phyloP scores from a whole-genome alignment of 2,888 invertebrate genomes.

The Parasteatoda lunata region DNA sequence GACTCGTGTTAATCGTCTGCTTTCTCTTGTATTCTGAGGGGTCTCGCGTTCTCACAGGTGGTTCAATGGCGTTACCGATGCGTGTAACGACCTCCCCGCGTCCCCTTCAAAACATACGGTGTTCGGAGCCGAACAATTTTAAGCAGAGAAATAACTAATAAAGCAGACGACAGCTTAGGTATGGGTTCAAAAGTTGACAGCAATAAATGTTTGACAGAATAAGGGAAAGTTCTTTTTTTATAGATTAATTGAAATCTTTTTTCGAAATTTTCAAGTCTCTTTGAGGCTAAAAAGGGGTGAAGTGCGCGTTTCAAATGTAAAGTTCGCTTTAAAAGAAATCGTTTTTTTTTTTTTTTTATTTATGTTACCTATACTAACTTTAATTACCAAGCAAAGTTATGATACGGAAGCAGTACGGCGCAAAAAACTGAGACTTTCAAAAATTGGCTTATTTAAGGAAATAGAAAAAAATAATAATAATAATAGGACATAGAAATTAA shows the following conservation, averaged over 20 bases:
- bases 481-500: no score
- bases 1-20: constrained; percentile 2
- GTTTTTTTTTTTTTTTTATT: no score
- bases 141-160: constrained; percentile 27
- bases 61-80: constrained; percentile 41
- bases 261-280: no score
- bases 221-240: neutral
- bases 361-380: no score
- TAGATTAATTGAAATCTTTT: neutral
- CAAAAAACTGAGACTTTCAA: no score
- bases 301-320: no score
- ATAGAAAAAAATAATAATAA: no score
- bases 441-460: no score
- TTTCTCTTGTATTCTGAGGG: neutral
- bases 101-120: constrained; percentile 46
- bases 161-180: constrained; percentile 51
- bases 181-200: constrained; percentile 13
- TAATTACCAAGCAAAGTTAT: no score
- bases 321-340: no score
- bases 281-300: no score
- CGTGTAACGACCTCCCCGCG: constrained; percentile 32
- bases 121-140: constrained; percentile 23
- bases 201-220: neutral
- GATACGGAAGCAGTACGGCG: no score
- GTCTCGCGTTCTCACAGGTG: constrained; percentile 32